These are phyloP conservation scores for Globia sparganii DNA, from an alignment of 2,888 invertebrate species.

Conservation along the genomic window DNA sequence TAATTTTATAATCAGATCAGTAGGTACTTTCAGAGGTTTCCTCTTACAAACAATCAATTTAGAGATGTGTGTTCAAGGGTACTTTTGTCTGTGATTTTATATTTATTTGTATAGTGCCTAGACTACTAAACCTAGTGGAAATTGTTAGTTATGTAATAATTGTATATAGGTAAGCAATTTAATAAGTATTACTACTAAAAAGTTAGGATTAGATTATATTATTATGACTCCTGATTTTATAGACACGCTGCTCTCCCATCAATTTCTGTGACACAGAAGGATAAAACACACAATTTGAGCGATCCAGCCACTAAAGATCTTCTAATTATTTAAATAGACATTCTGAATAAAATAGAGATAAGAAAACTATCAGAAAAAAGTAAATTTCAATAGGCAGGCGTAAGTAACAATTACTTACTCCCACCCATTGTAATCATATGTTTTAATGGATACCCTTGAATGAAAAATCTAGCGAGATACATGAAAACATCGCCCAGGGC, in stretches of 20 bases:
- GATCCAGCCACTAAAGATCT: neutral
- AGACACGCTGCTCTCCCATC: too few species aligned
- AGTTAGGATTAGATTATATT: neutral
- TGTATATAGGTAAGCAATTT: too few species aligned
- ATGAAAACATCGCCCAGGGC: conserved; percentile 20
- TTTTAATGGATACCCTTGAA: conserved; percentile 2
- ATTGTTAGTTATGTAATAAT: too few species aligned
- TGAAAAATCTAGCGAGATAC: neutral
- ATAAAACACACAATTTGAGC: neutral
- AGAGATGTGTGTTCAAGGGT: too few species aligned
- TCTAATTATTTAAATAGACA: neutral
- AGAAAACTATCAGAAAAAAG: neutral
- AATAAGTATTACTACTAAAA: too few species aligned
- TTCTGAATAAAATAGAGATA: neutral
- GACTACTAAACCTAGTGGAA: too few species aligned
- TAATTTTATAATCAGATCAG: neutral
- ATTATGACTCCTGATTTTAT: neutral
- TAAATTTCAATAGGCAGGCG: neutral
- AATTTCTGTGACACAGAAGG: neutral
- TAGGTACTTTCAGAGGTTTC: too few species aligned
- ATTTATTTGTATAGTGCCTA: too few species aligned
- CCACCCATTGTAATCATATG: neutral
- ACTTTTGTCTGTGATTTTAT: too few species aligned
- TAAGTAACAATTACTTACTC: conserved; percentile 6
- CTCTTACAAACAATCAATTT: too few species aligned